Evolutionary conservation across 2,797 vertebrate species (phyloP).

Genomic region (Hylomyscus alleni): DNA sequence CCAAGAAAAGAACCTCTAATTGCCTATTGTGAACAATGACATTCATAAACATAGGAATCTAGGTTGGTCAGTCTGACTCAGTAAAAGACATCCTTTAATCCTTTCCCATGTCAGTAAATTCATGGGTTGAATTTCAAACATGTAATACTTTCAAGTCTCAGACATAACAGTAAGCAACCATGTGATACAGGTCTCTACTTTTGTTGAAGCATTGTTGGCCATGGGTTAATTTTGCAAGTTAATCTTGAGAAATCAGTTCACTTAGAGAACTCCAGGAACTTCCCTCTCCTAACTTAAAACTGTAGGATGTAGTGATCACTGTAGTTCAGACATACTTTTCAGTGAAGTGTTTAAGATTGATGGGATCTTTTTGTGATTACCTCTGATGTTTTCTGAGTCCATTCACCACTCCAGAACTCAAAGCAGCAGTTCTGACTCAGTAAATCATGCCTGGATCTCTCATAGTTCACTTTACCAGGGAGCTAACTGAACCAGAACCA

Average conservation of each 20-base stretch:
- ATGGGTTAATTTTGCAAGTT: conserved; percentile 44
- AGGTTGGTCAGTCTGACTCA: background rate
- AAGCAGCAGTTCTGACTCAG: conserved; percentile 48
- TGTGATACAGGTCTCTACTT: background rate
- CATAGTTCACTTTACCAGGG: conserved; percentile 61
- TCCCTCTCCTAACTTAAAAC: conserved; percentile 40
- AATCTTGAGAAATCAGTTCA: conserved; percentile 56
- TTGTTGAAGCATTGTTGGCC: conserved; percentile 20
- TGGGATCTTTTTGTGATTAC: conserved; percentile 70
- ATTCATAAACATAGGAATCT: background rate
- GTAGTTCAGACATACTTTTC: conserved; percentile 42
- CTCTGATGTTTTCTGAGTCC: conserved; percentile 60
- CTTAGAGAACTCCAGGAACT: conserved; percentile 11
- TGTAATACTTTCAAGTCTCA: background rate
- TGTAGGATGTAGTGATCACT: conserved; percentile 10
- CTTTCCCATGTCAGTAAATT: background rate
- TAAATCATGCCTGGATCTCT: conserved; percentile 67
- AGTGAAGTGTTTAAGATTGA: conserved; percentile 75
- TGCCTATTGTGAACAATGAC: background rate
- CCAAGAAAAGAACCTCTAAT: background rate
- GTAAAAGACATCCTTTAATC: conserved; percentile 29
- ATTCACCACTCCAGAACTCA: conserved; percentile 63
- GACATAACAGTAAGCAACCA: background rate
- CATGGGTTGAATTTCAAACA: background rate
- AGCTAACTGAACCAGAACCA: conserved; percentile 35